Evolutionary conservation across 2,113 vertebrate genomes (phyloP), one percentile per base, ranked within the genome.

Genomic region (Lepisosteus osseus): DNA sequence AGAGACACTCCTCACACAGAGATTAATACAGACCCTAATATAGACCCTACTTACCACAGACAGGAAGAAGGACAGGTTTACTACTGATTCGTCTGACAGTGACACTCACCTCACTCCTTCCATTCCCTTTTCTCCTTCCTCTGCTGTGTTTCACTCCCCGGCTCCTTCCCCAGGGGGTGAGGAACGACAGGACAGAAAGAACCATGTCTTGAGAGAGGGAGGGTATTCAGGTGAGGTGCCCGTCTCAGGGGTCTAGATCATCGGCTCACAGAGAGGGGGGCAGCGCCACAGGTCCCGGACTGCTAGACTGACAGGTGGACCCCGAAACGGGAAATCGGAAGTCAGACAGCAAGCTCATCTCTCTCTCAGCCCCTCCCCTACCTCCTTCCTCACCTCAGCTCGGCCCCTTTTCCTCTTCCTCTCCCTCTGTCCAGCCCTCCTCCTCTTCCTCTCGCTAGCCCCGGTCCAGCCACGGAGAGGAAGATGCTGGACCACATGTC

Each of bases 401-500:
- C 43, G 77, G 81, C 75, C 6, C 47, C 44, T 3, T 40, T 12
- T 13, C 9, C 8, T 51, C 4, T 54, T 5, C 5, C 44, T 15
- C 41, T 17, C 2, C 54, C 57, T 65, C 62, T 45, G 6, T 7
- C 47, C 67, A 69, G 42, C 54, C 54, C 61, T 8, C 63, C 51
- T n/a, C 66, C 44, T 45, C 68, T 76, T 57, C 65, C 73, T 74
- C 70, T 62, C 40, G 40, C 68, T 74, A 76, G 82, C 78, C 83
- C 29, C 45, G 11, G n/a, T 56, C 7, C 54, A 7, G 15, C 17
- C 29, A 15, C 17, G n/a, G 29, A 29, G 29, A 29, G 29, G 29
- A 29, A 29, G 29, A 91, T 91, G 89, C 77, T 90, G 79, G 87
- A 90, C 69, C 61, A 67, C n/a, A 79, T 92, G 86, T 86, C 88